phyloP scores from a whole-genome alignment of 35 echinoderm and acorn worm species.

The Strongylocentrotus purpuratus region DNA sequence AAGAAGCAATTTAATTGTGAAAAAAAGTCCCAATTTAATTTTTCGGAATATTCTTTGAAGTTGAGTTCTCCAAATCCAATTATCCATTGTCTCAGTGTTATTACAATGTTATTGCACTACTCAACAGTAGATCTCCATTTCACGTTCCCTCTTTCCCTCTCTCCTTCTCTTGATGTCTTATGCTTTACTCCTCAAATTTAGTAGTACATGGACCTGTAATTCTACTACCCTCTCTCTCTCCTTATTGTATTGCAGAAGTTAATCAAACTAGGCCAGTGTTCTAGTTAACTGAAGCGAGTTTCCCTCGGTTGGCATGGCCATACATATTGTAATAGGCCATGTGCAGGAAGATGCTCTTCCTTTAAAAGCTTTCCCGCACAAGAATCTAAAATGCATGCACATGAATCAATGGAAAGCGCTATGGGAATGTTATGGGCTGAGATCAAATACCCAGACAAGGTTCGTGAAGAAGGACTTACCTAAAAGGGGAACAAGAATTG shows the following conservation, averaged over 20 bases:
- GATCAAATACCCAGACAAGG: neutral
- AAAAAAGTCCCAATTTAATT: neutral
- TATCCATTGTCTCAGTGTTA: neutral
- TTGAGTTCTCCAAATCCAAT: neutral
- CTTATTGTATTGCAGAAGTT: neutral
- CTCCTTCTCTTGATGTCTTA: neutral
- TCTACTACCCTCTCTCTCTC: neutral
- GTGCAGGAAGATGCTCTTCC: neutral
- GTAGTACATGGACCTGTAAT: neutral
- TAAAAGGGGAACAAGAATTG: neutral
- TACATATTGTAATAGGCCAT: neutral
- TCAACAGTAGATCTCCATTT: neutral
- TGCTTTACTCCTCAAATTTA: neutral
- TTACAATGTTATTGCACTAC: neutral
- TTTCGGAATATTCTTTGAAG: neutral
- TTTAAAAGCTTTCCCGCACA: neutral
- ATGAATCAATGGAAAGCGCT: neutral
- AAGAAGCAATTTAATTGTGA: too few species aligned
- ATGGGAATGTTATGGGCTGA: neutral
- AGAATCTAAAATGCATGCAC: neutral
- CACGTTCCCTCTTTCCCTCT: neutral
- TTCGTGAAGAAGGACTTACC: neutral
- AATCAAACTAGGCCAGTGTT: constrained; percentile 11
- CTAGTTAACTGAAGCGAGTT: neutral
- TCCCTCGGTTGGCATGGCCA: neutral